Evolutionary conservation across 2,888 invertebrate genomes (phyloP).

Genomic region (Drepana falcataria): DNA sequence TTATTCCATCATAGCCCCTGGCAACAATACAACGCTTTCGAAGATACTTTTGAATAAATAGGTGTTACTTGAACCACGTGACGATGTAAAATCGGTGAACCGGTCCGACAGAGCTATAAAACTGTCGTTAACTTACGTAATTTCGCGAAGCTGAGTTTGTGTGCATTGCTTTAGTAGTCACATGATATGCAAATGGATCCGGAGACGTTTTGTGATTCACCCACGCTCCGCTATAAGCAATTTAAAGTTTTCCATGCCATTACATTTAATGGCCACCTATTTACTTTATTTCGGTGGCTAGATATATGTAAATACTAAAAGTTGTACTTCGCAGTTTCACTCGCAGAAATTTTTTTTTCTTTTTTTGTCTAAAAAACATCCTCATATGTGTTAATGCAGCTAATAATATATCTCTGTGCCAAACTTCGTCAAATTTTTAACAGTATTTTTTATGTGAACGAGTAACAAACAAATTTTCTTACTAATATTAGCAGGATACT

Average conservation of each 20-base stretch:
- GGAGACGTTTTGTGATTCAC: constrained; percentile 18
- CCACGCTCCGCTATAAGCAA: constrained; percentile 3
- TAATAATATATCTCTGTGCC: too few species aligned
- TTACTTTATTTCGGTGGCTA: background rate
- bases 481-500: too few species aligned
- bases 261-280: background rate
- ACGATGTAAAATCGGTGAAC: constrained; percentile 32
- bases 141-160: constrained; percentile 3
- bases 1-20: background rate
- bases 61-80: background rate
- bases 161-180: constrained; percentile 10
- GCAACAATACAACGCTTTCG: constrained; percentile 3
- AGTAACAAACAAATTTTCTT: too few species aligned
- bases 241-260: constrained; percentile 5
- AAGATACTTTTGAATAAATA: background rate
- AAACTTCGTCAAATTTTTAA: too few species aligned
- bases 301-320: background rate
- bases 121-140: constrained; percentile 28
- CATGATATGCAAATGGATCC: constrained; percentile 24
- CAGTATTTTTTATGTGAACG: too few species aligned
- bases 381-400: too few species aligned
- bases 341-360: too few species aligned
- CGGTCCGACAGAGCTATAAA: constrained; percentile 33
- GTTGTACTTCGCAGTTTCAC: background rate
- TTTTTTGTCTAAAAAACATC: too few species aligned